Conservation (phyloP, 2,888 invertebrate genomes). For the Brenthis hecate region DNA sequence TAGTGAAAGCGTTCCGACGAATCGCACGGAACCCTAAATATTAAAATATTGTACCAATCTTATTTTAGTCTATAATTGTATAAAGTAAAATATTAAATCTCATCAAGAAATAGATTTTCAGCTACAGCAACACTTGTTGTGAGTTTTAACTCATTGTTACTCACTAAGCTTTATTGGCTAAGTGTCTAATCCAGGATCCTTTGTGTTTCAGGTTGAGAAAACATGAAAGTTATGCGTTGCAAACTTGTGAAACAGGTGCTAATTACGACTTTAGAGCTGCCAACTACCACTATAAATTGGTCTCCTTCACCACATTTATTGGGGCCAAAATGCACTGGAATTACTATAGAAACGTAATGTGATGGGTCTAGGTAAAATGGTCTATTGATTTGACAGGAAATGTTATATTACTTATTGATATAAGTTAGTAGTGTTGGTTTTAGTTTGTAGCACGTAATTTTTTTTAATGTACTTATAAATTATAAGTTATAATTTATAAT, state of each 20-base stretch:
- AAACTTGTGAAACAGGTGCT: slow-evolving; percentile 68
- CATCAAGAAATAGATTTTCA: background rate
- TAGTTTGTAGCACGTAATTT: too few species aligned
- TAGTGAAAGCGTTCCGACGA: too few species aligned
- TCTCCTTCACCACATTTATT: slow-evolving; percentile 36
- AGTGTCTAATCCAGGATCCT: slow-evolving; percentile 28
- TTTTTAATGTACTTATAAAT: too few species aligned
- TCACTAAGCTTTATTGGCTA: slow-evolving; percentile 28
- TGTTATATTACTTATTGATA: too few species aligned
- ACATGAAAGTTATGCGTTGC: slow-evolving; percentile 53
- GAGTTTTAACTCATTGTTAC: slow-evolving; percentile 10
- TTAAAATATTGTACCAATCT: too few species aligned
- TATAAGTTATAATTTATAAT: too few species aligned
- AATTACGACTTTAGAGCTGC: slow-evolving; percentile 59
- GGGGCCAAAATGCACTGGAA: slow-evolving; percentile 25
- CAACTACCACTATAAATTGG: slow-evolving; percentile 46
- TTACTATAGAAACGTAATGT: background rate
- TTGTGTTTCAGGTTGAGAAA: slow-evolving; percentile 35
- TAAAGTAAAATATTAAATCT: too few species aligned
- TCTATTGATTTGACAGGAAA: too few species aligned
- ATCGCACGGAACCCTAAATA: too few species aligned
- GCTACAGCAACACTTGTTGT: background rate
- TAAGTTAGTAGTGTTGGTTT: too few species aligned
- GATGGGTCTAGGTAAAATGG: too few species aligned
- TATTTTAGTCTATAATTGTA: too few species aligned